Evolutionary conservation across 2,888 invertebrate species (phyloP).

Genomic region (Limnephilus rhombicus): DNA sequence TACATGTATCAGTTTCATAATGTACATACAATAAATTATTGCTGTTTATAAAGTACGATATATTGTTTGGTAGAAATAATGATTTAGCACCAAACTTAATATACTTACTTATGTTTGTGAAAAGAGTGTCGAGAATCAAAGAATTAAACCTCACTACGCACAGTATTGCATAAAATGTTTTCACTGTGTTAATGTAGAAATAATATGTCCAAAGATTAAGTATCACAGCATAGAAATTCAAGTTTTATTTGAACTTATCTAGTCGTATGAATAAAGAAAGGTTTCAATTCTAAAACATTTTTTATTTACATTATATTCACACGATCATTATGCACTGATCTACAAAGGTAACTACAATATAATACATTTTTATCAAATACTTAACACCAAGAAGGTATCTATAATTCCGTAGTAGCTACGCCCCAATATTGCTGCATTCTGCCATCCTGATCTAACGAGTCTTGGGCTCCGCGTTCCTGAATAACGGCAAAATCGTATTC

Average conservation of each 20-base stretch:
- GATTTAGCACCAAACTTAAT: background rate
- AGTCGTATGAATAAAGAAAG: conserved; percentile 64
- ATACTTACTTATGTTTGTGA: background rate
- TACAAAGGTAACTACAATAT: background rate
- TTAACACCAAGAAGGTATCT: background rate
- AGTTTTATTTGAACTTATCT: conserved; percentile 62
- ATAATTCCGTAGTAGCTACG: conserved; percentile 91
- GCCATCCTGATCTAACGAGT: conserved; percentile 88
- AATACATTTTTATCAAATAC: too few species aligned
- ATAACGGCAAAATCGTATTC: conserved; percentile 91
- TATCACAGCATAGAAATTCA: conserved; percentile 34
- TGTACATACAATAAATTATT: background rate
- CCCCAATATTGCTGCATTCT: conserved; percentile 96
- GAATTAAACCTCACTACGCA: conserved; percentile 50
- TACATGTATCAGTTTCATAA: background rate
- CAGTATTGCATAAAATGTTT: conserved; percentile 64
- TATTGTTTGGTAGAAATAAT: background rate
- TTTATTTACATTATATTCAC: conserved; percentile 56
- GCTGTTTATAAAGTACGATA: background rate
- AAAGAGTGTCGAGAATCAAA: conserved; percentile 2
- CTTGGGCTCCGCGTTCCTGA: conserved; percentile 85
- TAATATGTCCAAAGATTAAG: conserved; percentile 16
- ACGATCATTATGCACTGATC: background rate
- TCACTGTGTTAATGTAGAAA: conserved; percentile 61
- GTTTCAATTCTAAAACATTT: conserved; percentile 56